Base-by-base conservation (phyloP, 92 coral and sea anemone genomes). In the Meandrina meandrites region DNA sequence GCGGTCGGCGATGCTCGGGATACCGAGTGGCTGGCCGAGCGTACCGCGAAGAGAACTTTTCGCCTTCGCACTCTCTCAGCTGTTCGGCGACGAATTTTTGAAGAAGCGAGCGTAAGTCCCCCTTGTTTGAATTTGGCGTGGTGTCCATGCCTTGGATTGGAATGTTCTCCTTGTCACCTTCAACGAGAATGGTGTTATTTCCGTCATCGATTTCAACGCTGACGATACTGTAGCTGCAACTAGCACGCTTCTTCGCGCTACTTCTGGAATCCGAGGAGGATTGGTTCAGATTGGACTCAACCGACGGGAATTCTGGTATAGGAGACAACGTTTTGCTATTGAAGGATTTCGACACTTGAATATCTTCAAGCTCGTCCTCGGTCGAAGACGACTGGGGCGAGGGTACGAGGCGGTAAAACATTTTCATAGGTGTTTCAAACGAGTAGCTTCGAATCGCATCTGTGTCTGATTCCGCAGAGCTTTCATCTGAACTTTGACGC, bases 331-430 rank as follows among this genome's bases (percentile, higher is more conserved):
- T 80, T 67, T 94, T 90, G 56, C 92, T 93, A 3, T 81, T 85
- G 81, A 88, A 91, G 30, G 90, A 76, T 62, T 88, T 94, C 21
- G 90, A 62, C 54, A 92, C 79, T 60, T 92, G 95, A 40, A 84
- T 75, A 3, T 95, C 98, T 22, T 95, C 98, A 16, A 88, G 73
- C 37, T 95, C 98, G 36, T 92, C 95, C 79, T 95, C 98, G 64
- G 91, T 95, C 24, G 98, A 94, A n/a, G 98, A 95, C 2, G 98
- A 94, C 68, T 94, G 96, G 50, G 98, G 98, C 15, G 98, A 95
- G 16, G 99, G 99, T 4, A 97, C 99, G 14, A 97, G 97, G 77
- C 96, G 96, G 83, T 97, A 97, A 87, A 95, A 97, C 35, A 93
- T 86, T 77, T 93, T 95, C 93, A 95, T 89, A 4, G 99, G 99